Base-by-base conservation (phyloP, 2,797 vertebrate genomes). In the Rhinophrynus dorsalis region DNA sequence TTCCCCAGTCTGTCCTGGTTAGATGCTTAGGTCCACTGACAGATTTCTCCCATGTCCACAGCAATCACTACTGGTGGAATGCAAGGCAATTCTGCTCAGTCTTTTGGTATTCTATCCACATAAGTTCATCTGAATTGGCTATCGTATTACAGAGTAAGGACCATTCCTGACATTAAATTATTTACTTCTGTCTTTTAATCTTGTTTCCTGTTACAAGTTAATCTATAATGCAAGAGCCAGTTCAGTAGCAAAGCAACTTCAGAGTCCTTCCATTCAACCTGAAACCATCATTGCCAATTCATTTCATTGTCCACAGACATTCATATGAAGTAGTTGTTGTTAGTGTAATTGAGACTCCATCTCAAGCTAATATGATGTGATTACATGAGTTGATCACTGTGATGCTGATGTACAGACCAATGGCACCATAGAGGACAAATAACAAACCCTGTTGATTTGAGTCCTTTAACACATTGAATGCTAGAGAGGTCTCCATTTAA, bases 121-220 rank as follows among this genome's bases (percentile, higher is more conserved):
- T 56, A 59, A 51, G 52, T 30, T n/a, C 29, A 58, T 40, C 37
- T 35, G 58, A 38, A 32, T 13, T 30, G 1, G 10, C 45, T 60
- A 51, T 79, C 55, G 0, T 11, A 33, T 78, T 76, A 68, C 76
- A 30, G 21, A 2, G 5, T 52, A 63, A 17, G 3, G 48, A 60
- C 66, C 48, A 62, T 47, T 13, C 68, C 68, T 75, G 51, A 70
- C 56, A 23, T 51, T 81, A 44, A 81, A 81, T 81, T 68, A 79
- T 79, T 81, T 55, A 81, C 69, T 26, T 18, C 33, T 17, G 17
- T 58, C 35, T 42, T 62, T 73, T 77, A 30, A 75, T 65, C 59
- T 44, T 63, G 21, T 63, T 81, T 62, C 73, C 47, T 51, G 64
- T 64, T 76, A 67, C 65, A 67, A 26, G 45, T 57, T 35, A 26